Percentiles rank a stretch among this genome's conserved stretches.
Evolutionary conservation across 2,888 invertebrate species (phyloP).

Genomic region (Cosmia pyralina): DNA sequence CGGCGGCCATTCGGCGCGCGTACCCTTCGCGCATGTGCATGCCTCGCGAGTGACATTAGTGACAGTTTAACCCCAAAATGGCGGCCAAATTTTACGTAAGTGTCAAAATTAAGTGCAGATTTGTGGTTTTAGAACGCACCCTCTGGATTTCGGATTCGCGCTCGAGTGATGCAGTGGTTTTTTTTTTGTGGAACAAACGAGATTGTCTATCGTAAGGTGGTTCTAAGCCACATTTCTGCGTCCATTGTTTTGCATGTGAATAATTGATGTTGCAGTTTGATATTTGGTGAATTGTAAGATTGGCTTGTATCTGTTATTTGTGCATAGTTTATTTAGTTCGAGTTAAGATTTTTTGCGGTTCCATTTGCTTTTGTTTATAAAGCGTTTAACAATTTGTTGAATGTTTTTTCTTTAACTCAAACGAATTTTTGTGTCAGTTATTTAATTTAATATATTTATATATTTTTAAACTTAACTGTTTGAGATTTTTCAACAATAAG

Average conservation of each 20-base stretch:
- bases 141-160: slow-evolving; percentile 71
- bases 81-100: slow-evolving; percentile 89
- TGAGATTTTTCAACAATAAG: neutral
- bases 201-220: slow-evolving; percentile 73
- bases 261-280: slow-evolving; percentile 62
- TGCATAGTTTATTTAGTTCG: slow-evolving; percentile 21
- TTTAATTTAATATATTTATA: neutral
- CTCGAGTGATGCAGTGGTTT: slow-evolving; percentile 65
- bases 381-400: slow-evolving; percentile 25
- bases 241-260: slow-evolving; percentile 78
- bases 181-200: slow-evolving; percentile 53
- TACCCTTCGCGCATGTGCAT: slow-evolving; percentile 82
- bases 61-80: slow-evolving; percentile 85
- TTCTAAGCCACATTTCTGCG: slow-evolving; percentile 86
- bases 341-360: slow-evolving; percentile 16
- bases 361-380: slow-evolving; percentile 25
- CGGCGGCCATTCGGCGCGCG: slow-evolving; percentile 87
- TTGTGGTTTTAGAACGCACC: slow-evolving; percentile 86
- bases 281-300: slow-evolving; percentile 57
- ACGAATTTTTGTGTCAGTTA: slow-evolving; percentile 6
- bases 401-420: slow-evolving; percentile 15
- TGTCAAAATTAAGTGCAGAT: slow-evolving; percentile 84
- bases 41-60: slow-evolving; percentile 85
- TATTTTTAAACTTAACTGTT: neutral
- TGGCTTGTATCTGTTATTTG: slow-evolving; percentile 28